Percentiles rank a stretch among this genome's conserved stretches.
These are phyloP conservation scores for Acrobasis suavella DNA, from an alignment of 2,888 invertebrate genomes.

Conservation along the genomic window DNA sequence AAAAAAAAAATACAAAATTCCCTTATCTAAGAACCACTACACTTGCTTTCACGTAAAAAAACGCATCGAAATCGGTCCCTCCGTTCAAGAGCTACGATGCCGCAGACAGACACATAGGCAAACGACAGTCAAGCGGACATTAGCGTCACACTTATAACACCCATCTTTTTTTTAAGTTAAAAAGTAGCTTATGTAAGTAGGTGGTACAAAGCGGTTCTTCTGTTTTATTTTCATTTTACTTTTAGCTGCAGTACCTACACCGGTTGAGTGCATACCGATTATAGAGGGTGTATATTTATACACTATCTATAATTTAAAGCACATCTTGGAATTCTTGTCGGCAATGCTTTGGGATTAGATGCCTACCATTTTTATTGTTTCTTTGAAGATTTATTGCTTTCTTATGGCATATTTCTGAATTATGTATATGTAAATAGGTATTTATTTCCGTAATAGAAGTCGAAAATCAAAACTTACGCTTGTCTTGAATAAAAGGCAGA, in stretches of 20 bases:
- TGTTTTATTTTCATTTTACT: background rate
- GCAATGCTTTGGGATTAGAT: conserved; percentile 19
- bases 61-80: too few relatives aligned
- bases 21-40: too few relatives aligned
- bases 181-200: too few relatives aligned
- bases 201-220: background rate
- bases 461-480: background rate
- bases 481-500: background rate
- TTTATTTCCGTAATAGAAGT: background rate
- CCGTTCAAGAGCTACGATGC: too few relatives aligned
- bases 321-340: conserved; percentile 35
- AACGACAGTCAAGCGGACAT: too few relatives aligned
- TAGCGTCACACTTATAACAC: too few relatives aligned
- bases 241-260: background rate
- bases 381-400: conserved; percentile 21
- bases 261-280: conserved; percentile 33
- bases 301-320: conserved; percentile 50
- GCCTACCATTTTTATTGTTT: conserved; percentile 9
- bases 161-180: too few relatives aligned
- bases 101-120: too few relatives aligned
- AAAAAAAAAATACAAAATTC: too few relatives aligned
- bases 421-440: background rate
- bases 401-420: background rate
- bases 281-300: conserved; percentile 43
- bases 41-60: too few relatives aligned